phyloP scores from a whole-genome alignment of 2,888 invertebrate species.

The Torymus texanus region DNA sequence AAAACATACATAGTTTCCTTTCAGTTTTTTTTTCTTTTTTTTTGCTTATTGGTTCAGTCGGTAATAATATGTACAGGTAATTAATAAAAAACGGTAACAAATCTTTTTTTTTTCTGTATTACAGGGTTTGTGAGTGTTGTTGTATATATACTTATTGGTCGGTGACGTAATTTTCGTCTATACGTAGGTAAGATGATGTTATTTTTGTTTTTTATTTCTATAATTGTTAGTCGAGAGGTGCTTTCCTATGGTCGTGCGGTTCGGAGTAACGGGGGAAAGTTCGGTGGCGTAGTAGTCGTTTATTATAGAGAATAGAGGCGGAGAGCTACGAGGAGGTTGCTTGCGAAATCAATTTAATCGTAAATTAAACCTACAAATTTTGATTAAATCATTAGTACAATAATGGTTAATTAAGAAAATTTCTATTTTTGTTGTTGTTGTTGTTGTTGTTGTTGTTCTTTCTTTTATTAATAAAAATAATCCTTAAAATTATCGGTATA shows the following conservation, averaged over 20 bases:
- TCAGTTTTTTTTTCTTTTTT: too few species aligned
- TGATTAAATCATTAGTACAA: not conserved
- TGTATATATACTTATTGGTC: not conserved
- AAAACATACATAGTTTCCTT: slow-evolving; percentile 28
- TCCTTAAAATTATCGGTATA: too few species aligned
- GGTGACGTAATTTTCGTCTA: too few species aligned
- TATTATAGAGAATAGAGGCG: not conserved
- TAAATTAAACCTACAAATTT: too few species aligned
- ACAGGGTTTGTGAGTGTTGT: not conserved
- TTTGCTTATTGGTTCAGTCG: not conserved
- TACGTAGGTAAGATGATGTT: too few species aligned
- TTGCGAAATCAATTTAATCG: not conserved
- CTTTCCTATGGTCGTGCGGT: not conserved
- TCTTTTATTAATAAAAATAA: too few species aligned
- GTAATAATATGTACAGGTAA: not conserved
- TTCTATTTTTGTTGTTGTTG: too few species aligned
- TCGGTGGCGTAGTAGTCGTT: not conserved
- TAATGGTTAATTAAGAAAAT: not conserved
- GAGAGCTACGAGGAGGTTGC: not conserved
- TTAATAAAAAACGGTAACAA: not conserved
- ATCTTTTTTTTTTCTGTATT: too few species aligned
- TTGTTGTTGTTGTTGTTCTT: too few species aligned
- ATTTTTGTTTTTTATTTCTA: not conserved
- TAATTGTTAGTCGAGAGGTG: not conserved
- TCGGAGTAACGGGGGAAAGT: not conserved